Conservation (phyloP, 2,797 vertebrate species). For the Avahi laniger region DNA sequence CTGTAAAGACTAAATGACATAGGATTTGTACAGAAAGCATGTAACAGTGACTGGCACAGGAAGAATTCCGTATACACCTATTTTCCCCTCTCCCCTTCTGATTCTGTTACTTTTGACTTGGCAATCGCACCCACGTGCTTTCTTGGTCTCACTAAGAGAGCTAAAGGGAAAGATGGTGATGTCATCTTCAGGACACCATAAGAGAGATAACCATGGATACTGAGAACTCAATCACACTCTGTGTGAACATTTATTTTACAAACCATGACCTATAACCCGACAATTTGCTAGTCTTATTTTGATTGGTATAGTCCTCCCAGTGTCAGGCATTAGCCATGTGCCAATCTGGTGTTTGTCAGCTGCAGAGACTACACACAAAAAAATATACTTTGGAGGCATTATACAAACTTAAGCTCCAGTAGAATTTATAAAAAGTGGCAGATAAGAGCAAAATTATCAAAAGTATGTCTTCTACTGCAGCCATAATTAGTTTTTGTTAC, state of each 20-base stretch:
- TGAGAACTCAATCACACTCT: not conserved
- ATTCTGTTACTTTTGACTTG: not conserved
- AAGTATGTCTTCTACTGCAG: conserved; percentile 21
- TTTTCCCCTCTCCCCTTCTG: not conserved
- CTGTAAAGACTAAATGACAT: not conserved
- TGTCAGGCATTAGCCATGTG: not conserved
- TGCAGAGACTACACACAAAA: not conserved
- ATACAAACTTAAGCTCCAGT: not conserved
- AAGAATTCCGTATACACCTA: not conserved
- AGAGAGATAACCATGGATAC: not conserved
- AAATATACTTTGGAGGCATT: not conserved
- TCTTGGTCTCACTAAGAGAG: not conserved
- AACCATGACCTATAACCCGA: not conserved
- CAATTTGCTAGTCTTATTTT: not conserved
- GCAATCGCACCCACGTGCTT: not conserved
- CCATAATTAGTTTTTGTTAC: not conserved
- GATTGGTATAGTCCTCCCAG: not conserved
- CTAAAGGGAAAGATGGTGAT: not conserved
- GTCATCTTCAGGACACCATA: not conserved
- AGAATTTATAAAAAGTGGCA: conserved; percentile 14
- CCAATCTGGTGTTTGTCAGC: not conserved
- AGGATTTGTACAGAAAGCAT: not conserved
- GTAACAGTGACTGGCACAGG: not conserved
- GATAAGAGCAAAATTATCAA: conserved; percentile 20
- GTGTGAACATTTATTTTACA: not conserved